Base-by-base conservation (phyloP, 2,888 invertebrate species). In the Tetranychus piercei region DNA sequence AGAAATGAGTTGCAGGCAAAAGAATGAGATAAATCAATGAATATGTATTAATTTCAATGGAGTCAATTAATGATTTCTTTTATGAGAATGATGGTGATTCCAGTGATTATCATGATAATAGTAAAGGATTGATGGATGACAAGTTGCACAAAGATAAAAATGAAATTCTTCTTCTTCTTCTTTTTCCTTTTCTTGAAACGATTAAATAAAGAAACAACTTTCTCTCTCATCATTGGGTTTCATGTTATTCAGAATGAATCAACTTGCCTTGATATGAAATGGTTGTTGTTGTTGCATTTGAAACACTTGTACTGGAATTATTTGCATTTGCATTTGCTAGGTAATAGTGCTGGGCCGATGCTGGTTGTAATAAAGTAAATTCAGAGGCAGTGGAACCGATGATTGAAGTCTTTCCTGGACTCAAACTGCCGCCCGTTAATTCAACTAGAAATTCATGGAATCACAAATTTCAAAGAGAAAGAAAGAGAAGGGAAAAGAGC, bases 241-340 rank as follows among this genome's bases (percentile, higher is more conserved):
- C 34, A 34, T 34, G 34, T 34, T 34, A 34, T 34, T 34, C 34
- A 66, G 66, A 66, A 20, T 20, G 66, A 18, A 66, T 20, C 8
- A 18, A 71, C 44, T 72, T 72, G 45, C 72, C 72, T 72, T 72
- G 72, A 72, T 72, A 72, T 44, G 43, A n/a, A 44, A 72, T 44
- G 72, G 44, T 44, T n/a, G 72, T 18, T 72, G 72, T 72, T 8
- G 45, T 44, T 34, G 43, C 44, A n/a, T 43, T 72, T 34, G 43
- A 18, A 44, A 43, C 44, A 22, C 44, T 72, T 44, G 45, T 72
- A 44, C 44, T 72, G 44, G 44, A n/a, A 72, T 72, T 72, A 66
- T 66, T 66, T 66, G 66, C 66, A 22, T 34, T 15, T n/a, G 70
- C 70, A 70, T 70, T 70, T 34, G 34, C 34, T 72, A 44, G 18